Percentiles rank a stretch among this genome's conserved stretches.
Evolutionary conservation across 2,797 vertebrate genomes (phyloP).

Genomic region (Nyctibius grandis): DNA sequence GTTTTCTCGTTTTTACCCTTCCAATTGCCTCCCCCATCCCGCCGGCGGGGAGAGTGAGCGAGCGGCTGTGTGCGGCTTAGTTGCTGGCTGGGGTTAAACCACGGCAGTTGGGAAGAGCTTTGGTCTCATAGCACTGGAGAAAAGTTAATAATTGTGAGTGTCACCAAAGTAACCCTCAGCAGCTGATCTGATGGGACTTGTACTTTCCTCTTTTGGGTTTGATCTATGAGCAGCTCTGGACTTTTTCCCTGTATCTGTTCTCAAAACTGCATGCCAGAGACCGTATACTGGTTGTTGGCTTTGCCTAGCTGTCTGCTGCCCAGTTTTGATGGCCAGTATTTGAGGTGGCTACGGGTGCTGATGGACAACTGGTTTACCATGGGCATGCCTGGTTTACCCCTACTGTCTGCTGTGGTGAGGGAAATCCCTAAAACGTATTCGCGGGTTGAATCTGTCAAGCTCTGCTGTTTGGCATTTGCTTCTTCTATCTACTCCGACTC

Average conservation of each 20-base stretch:
- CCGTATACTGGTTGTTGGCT: background rate
- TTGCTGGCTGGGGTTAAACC: too few species aligned
- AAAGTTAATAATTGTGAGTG: background rate
- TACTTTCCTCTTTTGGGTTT: background rate
- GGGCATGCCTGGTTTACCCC: background rate
- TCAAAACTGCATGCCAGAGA: background rate
- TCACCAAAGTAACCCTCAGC: background rate
- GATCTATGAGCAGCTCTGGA: background rate
- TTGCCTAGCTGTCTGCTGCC: background rate
- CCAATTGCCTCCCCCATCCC: too few species aligned
- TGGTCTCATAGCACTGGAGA: background rate
- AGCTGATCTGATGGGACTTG: background rate
- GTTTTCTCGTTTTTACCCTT: too few species aligned
- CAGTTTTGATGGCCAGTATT: background rate
- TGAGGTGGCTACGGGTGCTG: background rate
- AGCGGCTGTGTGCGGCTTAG: too few species aligned
- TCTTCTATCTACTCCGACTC: background rate
- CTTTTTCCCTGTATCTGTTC: background rate
- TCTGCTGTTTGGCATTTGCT: background rate
- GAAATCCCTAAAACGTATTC: background rate
- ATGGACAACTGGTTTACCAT: background rate
- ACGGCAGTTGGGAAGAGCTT: too few species aligned
- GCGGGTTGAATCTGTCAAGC: rapidly evolving
- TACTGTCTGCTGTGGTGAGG: too few species aligned
- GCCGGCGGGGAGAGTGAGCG: too few species aligned